These are phyloP conservation scores for Solenodon paradoxus DNA, from an alignment of 2,113 vertebrate genomes.

Conservation along the genomic window DNA sequence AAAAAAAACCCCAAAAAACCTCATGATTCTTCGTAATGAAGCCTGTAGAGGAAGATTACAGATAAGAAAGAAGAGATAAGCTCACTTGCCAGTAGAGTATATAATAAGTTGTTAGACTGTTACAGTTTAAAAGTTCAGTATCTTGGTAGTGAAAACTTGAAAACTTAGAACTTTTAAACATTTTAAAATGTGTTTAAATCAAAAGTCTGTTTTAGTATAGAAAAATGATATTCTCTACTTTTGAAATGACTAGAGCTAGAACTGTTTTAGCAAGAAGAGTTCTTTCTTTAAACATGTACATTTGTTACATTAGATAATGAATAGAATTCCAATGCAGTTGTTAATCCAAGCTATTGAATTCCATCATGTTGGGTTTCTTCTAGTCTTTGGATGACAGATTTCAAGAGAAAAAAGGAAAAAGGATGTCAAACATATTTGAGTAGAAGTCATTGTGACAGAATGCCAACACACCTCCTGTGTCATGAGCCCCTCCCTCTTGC, in stretches of 20 bases:
- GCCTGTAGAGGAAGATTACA: background rate
- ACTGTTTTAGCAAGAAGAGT: background rate
- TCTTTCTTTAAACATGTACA: background rate
- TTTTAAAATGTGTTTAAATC: background rate
- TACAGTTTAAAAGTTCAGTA: background rate
- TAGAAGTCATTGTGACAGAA: background rate
- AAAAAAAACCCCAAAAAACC: background rate
- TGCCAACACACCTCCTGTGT: accelerated
- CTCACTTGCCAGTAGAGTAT: background rate
- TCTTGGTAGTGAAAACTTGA: conserved; percentile 11
- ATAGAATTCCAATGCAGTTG: background rate
- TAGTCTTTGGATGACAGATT: background rate
- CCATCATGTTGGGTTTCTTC: background rate
- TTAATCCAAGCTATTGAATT: background rate
- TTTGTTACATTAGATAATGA: background rate
- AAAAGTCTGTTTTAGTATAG: background rate
- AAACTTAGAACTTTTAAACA: background rate
- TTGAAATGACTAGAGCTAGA: background rate
- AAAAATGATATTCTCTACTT: background rate
- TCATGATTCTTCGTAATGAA: background rate
- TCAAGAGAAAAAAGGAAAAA: background rate
- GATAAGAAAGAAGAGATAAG: background rate
- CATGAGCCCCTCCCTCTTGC: too few species aligned
- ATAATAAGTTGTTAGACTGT: background rate
- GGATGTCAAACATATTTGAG: background rate